Evolutionary conservation across 2,113 vertebrate species (phyloP), one percentile per base, ranked within the genome.

Genomic region (Cinclus cinclus): DNA sequence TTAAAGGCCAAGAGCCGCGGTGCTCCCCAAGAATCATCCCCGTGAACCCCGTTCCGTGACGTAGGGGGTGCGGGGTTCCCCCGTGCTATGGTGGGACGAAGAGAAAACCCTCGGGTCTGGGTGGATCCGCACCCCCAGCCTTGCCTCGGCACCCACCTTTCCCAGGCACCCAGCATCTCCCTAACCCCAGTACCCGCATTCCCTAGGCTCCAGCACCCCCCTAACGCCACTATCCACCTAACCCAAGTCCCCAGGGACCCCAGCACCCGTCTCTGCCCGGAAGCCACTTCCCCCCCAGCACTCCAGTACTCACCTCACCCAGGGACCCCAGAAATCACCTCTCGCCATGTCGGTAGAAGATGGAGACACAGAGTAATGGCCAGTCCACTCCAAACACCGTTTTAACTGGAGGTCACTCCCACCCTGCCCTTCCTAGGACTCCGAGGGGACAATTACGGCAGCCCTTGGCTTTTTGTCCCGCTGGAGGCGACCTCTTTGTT

Each of bases 1-100:
- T 96, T 96, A 95, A 95, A 96, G 96, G 83, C 20, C n/a, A 89
- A 91, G 92, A 15, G 80, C 31, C 2, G 10, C 69, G 5, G 20
- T 2, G 17, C 8, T 27, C 30, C 31, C 50, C 35, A 0, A 7
- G 17, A 49, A 1, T 5, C 6, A 0, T 20, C 21, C 0, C 30
- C 3, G 0, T 20, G 9, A 18, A 6, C 31, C 50, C 11, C 42
- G 2, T 41, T 6, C 35, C 17, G 17, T 22, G 31, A 31, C 12
- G 6, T 3, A 9, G 9, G 7, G 13, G 3, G 2, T 42, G 86
- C 27, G 15, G 37, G 6, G 9, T 6, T 35, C 18, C 18, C 27
- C 18, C 6, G 20, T 7, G 75, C n/a, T 15, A 49, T 17, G n/a
- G 11, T 18, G 42, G 31, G 35, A 31, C 22, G 27, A 46, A 41